A percentile compares a stretch with the other conserved stretches of the same genome.
These are phyloP conservation scores for Cataglyphis cursor DNA, from an alignment of 2,888 invertebrate genomes.

Conservation along the genomic window DNA sequence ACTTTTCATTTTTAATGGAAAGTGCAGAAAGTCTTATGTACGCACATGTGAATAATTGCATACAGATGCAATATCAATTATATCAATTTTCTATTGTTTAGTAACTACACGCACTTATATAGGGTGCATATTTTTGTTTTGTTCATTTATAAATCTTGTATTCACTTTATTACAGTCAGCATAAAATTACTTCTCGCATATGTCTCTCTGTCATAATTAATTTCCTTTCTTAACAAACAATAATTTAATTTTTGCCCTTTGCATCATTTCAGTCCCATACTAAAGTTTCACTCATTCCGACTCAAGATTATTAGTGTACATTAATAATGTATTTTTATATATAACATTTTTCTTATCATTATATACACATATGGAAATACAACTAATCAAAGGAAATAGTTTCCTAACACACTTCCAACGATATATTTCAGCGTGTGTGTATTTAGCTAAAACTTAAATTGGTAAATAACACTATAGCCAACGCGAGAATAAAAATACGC, in stretches of 20 bases:
- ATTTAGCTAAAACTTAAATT: conserved; percentile 44
- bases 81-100: conserved; percentile 14
- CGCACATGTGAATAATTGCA: not conserved
- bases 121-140: not conserved
- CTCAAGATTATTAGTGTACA: conserved; percentile 75
- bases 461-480: conserved; percentile 47
- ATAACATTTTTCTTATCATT: conserved; percentile 81
- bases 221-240: not conserved
- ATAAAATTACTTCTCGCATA: conserved; percentile 28
- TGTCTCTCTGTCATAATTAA: not conserved
- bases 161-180: conserved; percentile 15
- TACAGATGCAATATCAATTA: not conserved
- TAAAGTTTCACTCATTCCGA: not conserved
- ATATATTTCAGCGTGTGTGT: not conserved
- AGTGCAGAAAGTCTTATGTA: not conserved
- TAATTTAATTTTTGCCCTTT: conserved; percentile 15
- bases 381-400: conserved; percentile 76
- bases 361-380: conserved; percentile 84
- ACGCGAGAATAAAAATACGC: conserved; percentile 30
- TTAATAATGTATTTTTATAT: conserved; percentile 84
- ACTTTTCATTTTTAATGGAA: conserved; percentile 9
- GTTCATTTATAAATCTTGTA: conserved; percentile 10
- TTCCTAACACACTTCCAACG: conserved; percentile 28
- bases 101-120: not conserved
- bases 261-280: not conserved